A percentile compares a stretch with the other conserved stretches of the same genome.
phyloP scores from a whole-genome alignment of 2,113 vertebrate genomes.

The Perca fluviatilis region DNA sequence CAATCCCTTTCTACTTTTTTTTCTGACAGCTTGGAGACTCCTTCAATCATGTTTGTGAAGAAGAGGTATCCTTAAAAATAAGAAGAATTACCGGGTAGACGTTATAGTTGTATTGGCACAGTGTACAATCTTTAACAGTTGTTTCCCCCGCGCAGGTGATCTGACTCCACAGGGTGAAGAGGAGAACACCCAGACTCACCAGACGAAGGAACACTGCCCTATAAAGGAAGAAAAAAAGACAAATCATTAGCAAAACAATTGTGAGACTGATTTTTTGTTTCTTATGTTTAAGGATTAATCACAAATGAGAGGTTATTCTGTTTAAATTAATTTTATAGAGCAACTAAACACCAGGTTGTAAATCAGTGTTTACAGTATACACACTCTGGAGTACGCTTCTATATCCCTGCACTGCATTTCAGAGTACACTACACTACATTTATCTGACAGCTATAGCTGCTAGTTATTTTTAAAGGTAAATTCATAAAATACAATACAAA shows the following conservation, averaged over 20 bases:
- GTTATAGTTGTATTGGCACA: slow-evolving; percentile 84
- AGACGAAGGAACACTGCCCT: slow-evolving; percentile 89
- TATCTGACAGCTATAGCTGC: no score
- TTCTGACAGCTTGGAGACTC: neutral
- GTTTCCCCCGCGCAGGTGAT: slow-evolving; percentile 84
- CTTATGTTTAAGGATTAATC: neutral
- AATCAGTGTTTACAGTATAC: neutral
- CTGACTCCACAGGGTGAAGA: slow-evolving; percentile 86
- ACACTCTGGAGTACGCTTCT: neutral
- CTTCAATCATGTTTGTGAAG: neutral
- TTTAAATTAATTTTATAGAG: neutral
- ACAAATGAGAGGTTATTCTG: neutral
- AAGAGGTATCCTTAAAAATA: neutral
- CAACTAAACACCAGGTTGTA: neutral
- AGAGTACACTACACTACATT: neutral
- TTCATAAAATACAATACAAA: neutral
- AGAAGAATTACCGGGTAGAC: slow-evolving; percentile 80
- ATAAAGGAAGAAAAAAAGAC: neutral
- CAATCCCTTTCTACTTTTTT: neutral
- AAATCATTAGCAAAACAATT: neutral
- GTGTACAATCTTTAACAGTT: neutral
- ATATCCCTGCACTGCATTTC: neutral
- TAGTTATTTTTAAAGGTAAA: neutral
- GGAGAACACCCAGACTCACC: slow-evolving; percentile 85
- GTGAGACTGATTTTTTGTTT: neutral